Evolutionary conservation across 2,888 invertebrate genomes (phyloP), one percentile per base, ranked within the genome.

Genomic region (Ichneumon xanthorius): DNA sequence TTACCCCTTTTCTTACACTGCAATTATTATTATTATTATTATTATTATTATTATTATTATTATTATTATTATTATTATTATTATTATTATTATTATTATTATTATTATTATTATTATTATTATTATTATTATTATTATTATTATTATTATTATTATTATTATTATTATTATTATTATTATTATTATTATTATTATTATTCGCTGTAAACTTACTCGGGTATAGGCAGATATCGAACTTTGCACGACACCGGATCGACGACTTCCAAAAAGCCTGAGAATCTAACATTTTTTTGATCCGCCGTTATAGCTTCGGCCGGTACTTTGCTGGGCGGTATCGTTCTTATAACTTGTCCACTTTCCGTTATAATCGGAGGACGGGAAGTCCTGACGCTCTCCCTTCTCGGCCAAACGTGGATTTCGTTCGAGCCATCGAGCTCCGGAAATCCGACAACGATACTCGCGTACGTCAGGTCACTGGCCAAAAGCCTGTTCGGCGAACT

Each of bases 171-270:
- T 26, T 26, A 26, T 26, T 26, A 26, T 26, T 26, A 26, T 26
- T 26, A 26, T 26, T 26, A 26, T 26, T 26, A 26, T 26, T 26
- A 26, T 26, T 26, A 3, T 26, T 26, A 3, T 22, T 22, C 22
- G 22, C 0, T 22, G 22, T 1, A 45, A n/a, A 88, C 93, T 92
- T 90, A 95, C 94, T 93, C 92, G 26, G 95, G 95, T 14, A 96
- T 93, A 0, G 95, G 94, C 30, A 96, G 91, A 88, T 95, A 96
- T 76, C 95, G 93, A 16, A 95, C 90, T 84, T 94, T 94, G 16
- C 94, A 93, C 82, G 93, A 92, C 5, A 93, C 90, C 4, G 94
- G 86, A 91, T 96, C 95, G 30, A 95, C 93, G n/a, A 96, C 94
- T 91, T 95, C 95, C 68, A 95, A 90, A 88, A 94, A 95, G 19